These are phyloP conservation scores for Drosophila algonquin DNA, from an alignment of 2,888 invertebrate genomes.

Conservation along the genomic window DNA sequence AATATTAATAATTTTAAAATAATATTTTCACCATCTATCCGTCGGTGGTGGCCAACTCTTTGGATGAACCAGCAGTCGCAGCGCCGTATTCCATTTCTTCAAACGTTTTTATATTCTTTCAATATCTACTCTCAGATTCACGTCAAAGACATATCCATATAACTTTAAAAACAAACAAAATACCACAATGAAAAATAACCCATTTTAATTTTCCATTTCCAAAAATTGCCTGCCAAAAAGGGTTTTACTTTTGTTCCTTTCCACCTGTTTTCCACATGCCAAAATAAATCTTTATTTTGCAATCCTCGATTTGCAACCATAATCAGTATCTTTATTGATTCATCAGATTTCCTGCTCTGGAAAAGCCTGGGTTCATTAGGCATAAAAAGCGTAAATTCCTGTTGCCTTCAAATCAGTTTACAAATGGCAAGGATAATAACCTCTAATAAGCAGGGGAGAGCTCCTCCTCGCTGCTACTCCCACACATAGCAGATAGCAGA, in stretches of 20 bases:
- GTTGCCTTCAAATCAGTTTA: slow-evolving; percentile 74
- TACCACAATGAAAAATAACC: background rate
- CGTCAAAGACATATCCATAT: too few relatives aligned
- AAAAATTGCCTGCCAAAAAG: background rate
- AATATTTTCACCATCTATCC: too few relatives aligned
- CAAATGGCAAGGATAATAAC: slow-evolving; percentile 80
- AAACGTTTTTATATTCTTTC: too few relatives aligned
- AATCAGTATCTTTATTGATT: slow-evolving; percentile 9
- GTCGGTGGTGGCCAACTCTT: too few relatives aligned
- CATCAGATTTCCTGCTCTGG: slow-evolving; percentile 24
- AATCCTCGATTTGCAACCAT: background rate
- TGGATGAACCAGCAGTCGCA: too few relatives aligned
- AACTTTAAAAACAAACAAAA: background rate
- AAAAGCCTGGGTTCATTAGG: slow-evolving; percentile 25
- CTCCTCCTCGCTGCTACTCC: background rate
- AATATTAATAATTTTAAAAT: too few relatives aligned
- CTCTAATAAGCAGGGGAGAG: slow-evolving; percentile 67
- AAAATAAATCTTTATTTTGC: background rate
- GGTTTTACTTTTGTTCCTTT: background rate
- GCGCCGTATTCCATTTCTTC: too few relatives aligned
- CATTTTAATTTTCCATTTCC: background rate
- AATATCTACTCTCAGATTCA: too few relatives aligned
- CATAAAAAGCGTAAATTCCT: slow-evolving; percentile 46
- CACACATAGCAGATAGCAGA: slow-evolving; percentile 41
- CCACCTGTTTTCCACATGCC: background rate